Evolutionary conservation across 1,140 invertebrate species (phyloP).

Genomic region (Diorhabda sublineata): DNA sequence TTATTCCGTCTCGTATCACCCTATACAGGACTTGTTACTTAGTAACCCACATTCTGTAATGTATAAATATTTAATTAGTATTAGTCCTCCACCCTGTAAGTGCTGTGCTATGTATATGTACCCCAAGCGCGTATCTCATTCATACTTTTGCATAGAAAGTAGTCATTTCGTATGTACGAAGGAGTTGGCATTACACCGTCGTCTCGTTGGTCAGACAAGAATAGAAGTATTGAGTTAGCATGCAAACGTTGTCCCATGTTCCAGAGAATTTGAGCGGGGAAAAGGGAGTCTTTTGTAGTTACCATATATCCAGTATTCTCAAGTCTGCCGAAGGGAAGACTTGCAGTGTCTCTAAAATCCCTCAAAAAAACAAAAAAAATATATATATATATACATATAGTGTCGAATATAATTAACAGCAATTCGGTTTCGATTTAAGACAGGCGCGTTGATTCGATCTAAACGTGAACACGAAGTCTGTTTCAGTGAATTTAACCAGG

Average conservation of each 20-base stretch:
- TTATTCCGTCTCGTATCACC: too few relatives aligned
- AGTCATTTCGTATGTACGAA: conserved; percentile 51
- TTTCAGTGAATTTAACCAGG: too few relatives aligned
- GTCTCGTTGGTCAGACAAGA: conserved; percentile 44
- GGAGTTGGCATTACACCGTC: conserved; percentile 40
- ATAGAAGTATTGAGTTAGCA: conserved; percentile 51
- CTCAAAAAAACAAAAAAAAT: too few relatives aligned
- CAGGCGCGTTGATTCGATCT: too few relatives aligned
- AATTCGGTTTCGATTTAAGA: too few relatives aligned
- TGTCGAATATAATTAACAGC: too few relatives aligned
- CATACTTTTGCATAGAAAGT: conserved; percentile 51
- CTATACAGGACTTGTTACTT: too few relatives aligned
- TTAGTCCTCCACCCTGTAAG: conserved; percentile 21
- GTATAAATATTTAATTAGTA: neutral
- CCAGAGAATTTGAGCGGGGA: conserved; percentile 55
- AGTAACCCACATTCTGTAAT: too few relatives aligned
- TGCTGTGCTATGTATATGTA: conserved; percentile 42
- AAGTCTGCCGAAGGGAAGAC: conserved; percentile 45
- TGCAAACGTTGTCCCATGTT: conserved; percentile 51
- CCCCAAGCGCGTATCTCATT: conserved; percentile 47
- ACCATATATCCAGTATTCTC: conserved; percentile 49
- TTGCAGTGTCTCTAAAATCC: conserved; percentile 22
- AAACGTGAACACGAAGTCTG: too few relatives aligned
- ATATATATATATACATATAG: too few relatives aligned
- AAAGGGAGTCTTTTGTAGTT: conserved; percentile 44